A percentile compares a stretch with the other conserved stretches of the same genome.
Conservation (phyloP, 2,888 invertebrate genomes). For the Brenthis hecate region DNA sequence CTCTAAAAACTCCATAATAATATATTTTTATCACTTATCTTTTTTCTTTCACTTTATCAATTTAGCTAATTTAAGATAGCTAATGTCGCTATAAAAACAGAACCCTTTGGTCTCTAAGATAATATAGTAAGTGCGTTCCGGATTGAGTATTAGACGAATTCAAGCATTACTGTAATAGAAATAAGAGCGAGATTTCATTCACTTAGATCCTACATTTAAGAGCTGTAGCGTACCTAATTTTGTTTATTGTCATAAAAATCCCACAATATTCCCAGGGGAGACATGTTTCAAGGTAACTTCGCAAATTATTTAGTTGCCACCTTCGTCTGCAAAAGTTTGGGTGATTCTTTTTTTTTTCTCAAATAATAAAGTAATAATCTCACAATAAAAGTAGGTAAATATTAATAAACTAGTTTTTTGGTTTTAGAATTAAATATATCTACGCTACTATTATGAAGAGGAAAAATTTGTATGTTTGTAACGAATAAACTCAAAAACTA, state of each 20-base stretch:
- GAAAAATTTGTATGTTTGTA: no score
- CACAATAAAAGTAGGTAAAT: no score
- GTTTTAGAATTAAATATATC: no score
- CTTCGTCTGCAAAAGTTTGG: constrained; percentile 29
- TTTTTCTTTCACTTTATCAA: constrained; percentile 8
- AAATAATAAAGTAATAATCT: constrained; percentile 20
- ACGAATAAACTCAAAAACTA: no score
- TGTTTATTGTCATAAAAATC: constrained; percentile 39
- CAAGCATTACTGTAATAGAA: not conserved
- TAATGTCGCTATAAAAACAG: constrained; percentile 10
- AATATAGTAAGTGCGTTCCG: constrained; percentile 7
- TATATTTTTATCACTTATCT: constrained; percentile 4
- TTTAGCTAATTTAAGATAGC: constrained; percentile 10
- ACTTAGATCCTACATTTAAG: constrained; percentile 12
- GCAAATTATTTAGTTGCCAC: constrained; percentile 40
- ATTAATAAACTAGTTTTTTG: no score
- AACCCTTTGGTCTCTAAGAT: constrained; percentile 9
- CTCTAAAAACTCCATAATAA: not conserved
- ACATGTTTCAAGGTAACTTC: constrained; percentile 35
- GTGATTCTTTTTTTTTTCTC: constrained; percentile 27
- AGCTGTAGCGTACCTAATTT: constrained; percentile 39
- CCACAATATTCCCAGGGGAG: constrained; percentile 36
- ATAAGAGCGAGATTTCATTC: constrained; percentile 14
- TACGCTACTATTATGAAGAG: no score
- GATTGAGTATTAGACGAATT: not conserved